Conservation (phyloP, 2,113 vertebrate genomes). For the Casuarius casuarius region DNA sequence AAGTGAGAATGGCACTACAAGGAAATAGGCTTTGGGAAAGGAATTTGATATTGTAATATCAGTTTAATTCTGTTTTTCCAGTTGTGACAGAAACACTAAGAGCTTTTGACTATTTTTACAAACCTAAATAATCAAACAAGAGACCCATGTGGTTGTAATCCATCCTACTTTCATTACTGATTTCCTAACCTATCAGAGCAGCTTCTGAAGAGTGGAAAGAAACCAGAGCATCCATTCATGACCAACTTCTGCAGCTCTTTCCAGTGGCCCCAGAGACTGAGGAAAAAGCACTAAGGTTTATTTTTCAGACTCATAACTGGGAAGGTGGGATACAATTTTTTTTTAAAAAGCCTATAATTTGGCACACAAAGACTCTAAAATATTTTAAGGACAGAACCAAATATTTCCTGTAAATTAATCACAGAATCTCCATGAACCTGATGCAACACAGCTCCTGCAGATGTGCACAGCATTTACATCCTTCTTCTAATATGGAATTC, state of each 20-base stretch:
- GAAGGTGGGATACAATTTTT: not conserved
- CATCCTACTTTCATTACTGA: not conserved
- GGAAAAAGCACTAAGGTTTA: not conserved
- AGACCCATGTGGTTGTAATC: not conserved
- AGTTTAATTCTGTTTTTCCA: not conserved
- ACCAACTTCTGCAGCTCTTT: not conserved
- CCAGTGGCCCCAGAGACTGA: not conserved
- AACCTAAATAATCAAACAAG: not conserved
- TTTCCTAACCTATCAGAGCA: not conserved
- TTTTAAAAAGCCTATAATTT: not conserved
- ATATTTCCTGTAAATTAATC: not conserved
- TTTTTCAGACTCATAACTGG: not conserved
- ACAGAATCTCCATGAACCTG: not conserved
- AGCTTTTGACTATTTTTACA: not conserved
- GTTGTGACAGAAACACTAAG: not conserved
- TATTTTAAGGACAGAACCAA: not conserved
- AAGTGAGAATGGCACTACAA: not conserved
- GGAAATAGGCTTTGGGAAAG: not conserved
- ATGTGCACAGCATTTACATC: not conserved
- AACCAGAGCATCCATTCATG: not conserved
- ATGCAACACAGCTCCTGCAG: not conserved
- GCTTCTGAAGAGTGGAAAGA: not conserved
- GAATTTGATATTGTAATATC: not conserved
- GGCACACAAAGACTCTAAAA: not conserved
- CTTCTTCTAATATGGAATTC: not conserved